Evolutionary conservation across 2,888 invertebrate species (phyloP).

Genomic region (Tinea semifulvella): DNA sequence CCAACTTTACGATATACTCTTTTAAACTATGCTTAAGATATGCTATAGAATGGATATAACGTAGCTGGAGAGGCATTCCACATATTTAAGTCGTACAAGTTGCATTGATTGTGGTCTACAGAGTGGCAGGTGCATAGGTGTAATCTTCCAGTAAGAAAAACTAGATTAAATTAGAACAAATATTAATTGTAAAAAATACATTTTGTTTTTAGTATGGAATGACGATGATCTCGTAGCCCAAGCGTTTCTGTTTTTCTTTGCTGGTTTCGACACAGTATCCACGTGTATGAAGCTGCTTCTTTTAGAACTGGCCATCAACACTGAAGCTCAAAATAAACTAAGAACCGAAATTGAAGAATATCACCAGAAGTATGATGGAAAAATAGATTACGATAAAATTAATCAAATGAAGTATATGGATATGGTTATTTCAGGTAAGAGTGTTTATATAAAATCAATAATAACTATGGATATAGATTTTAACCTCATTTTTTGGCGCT

Average conservation of each 20-base stretch:
- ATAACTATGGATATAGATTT: too few species aligned
- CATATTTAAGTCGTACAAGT: too few species aligned
- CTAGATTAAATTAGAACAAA: background rate
- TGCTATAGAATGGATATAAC: too few species aligned
- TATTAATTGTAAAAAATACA: background rate
- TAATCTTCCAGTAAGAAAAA: too few species aligned
- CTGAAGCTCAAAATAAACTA: conserved; percentile 64
- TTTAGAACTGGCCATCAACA: conserved; percentile 66
- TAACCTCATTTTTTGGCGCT: too few species aligned
- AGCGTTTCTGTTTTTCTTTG: conserved; percentile 62
- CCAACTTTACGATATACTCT: too few species aligned
- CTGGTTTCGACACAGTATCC: conserved; percentile 63
- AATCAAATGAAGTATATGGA: conserved; percentile 68
- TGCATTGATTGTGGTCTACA: too few species aligned
- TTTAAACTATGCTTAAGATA: too few species aligned
- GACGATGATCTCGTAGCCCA: conserved; percentile 53
- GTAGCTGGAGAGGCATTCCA: too few species aligned
- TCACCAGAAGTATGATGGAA: conserved; percentile 38
- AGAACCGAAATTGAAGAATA: conserved; percentile 61
- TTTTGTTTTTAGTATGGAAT: conserved; percentile 32
- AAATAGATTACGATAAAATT: conserved; percentile 56
- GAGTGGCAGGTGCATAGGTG: too few species aligned
- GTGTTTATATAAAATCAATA: too few species aligned
- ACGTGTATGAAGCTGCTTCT: conserved; percentile 55
- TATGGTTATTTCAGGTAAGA: conserved; percentile 65